phyloP scores from a whole-genome alignment of 2,888 invertebrate genomes.

The Podabrus alpinus region DNA sequence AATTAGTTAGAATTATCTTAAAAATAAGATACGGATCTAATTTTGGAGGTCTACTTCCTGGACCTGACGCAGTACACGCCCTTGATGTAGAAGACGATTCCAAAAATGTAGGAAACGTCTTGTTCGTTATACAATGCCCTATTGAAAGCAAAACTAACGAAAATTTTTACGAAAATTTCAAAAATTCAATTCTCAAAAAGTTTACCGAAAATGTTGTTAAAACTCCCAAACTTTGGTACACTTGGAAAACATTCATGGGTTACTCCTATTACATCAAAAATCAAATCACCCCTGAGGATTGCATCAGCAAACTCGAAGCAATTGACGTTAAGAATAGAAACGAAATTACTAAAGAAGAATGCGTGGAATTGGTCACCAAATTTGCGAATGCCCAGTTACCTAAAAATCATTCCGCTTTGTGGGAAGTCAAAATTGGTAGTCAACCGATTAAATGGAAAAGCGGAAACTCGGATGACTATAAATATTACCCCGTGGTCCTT shows the following conservation, averaged over 20 bases:
- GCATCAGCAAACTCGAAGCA: neutral
- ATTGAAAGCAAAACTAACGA: neutral
- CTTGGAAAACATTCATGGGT: neutral
- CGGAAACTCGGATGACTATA: neutral
- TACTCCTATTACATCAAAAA: slow-evolving; percentile 5
- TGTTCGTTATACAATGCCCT: neutral
- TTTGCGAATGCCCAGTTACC: neutral
- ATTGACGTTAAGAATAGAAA: neutral
- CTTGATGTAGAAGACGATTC: slow-evolving; percentile 5
- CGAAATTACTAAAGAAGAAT: slow-evolving; percentile 4
- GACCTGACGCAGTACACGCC: slow-evolving; percentile 3
- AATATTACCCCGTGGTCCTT: slow-evolving; percentile 1
- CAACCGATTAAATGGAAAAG: slow-evolving; percentile 4
- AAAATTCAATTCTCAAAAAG: neutral
- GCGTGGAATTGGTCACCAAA: neutral
- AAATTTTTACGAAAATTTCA: neutral
- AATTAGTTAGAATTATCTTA: neutral
- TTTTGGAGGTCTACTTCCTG: slow-evolving; percentile 1
- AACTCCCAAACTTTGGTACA: slow-evolving; percentile 2
- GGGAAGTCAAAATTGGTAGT: slow-evolving; percentile 5
- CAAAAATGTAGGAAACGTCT: slow-evolving; percentile 6
- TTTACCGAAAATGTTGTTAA: neutral
- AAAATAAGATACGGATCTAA: neutral
- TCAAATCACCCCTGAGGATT: neutral
- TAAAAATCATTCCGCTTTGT: neutral